Base-by-base conservation (phyloP, 2,797 vertebrate genomes). In the Cephalopachus bancanus region DNA sequence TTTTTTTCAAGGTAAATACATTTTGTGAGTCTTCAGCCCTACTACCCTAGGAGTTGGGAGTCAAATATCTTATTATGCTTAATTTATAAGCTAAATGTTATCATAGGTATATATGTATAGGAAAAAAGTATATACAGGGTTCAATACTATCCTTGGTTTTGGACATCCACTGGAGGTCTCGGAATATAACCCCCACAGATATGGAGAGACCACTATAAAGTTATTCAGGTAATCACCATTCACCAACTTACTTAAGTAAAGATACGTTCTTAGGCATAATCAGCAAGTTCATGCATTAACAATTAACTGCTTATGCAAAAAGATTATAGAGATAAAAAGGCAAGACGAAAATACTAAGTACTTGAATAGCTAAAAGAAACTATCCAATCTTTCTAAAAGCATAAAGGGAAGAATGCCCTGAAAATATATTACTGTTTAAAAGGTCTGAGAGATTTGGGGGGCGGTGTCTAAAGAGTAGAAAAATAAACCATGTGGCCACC, bases 301-400 rank as follows among this genome's bases (percentile, higher is more conserved):
- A 96, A 83, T 89, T 79, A 95, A 92, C 84, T 95, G 64, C 81
- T 94, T 93, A 78, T 91, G 97, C 88, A 92, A 94, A 67, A 91
- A 92, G 62, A 95, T 20, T 79, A 90, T 7, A 62, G 84, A 93
- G 37, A 96, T 81, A 64, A 95, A 96, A 95, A 81, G 74, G 85
- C 74, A 93, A 94, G 57, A 89, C 16, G 57, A 89, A 69, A 95
- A 88, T 72, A 96, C 64, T 87, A 91, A 97, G 76, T 86, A 80
- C 85, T 69, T 96, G 57, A 91, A 95, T 0, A 72, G 64, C 79
- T 93, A 83, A 83, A 89, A 89, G 49, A 95, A 94, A 97, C 28
- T 74, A 94, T 69, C 67, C 72, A 90, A 71, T 92, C 67, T 94
- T 94, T 76, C 75, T 37, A 64, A 92, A 92, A 91, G 79, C 12